Evolutionary conservation across 2,888 invertebrate genomes (phyloP).

Genomic region (Formica aserva): DNA sequence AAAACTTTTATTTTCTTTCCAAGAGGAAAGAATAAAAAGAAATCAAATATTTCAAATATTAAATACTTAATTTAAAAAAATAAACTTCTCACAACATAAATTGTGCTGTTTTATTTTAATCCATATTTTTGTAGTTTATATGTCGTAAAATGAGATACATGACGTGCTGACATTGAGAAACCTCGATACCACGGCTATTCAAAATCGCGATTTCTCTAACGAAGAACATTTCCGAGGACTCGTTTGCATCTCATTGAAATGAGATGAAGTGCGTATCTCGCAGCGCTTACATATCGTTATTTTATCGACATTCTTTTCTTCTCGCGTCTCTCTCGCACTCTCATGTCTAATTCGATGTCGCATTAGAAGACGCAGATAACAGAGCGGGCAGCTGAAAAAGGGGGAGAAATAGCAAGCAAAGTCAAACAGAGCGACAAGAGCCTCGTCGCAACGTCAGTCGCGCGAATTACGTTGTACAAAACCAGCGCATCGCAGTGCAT

Average conservation of each 20-base stretch:
- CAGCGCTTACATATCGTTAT: constrained; percentile 11
- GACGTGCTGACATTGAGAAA: background rate
- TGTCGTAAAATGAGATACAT: background rate
- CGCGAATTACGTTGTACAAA: constrained; percentile 28
- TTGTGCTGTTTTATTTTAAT: background rate
- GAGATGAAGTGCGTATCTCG: constrained; percentile 20
- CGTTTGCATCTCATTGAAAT: constrained; percentile 39
- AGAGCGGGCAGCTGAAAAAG: constrained; percentile 69
- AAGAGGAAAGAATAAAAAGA: background rate
- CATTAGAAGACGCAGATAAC: constrained; percentile 69
- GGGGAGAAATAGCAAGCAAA: constrained; percentile 81
- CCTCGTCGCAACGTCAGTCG: constrained; percentile 49
- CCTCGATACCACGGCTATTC: background rate
- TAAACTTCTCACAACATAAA: background rate
- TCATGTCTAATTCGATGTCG: constrained; percentile 29
- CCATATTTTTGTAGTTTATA: background rate
- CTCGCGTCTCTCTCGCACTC: background rate
- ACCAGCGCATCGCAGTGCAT: background rate
- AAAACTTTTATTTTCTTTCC: background rate
- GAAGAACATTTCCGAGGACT: constrained; percentile 20
- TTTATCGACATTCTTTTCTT: background rate
- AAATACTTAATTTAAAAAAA: background rate
- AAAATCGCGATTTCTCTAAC: background rate
- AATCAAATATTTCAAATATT: background rate
- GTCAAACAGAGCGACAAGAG: constrained; percentile 75